Evolutionary conservation across 2,888 invertebrate species (phyloP).

Genomic region (Polyommatus icarus): DNA sequence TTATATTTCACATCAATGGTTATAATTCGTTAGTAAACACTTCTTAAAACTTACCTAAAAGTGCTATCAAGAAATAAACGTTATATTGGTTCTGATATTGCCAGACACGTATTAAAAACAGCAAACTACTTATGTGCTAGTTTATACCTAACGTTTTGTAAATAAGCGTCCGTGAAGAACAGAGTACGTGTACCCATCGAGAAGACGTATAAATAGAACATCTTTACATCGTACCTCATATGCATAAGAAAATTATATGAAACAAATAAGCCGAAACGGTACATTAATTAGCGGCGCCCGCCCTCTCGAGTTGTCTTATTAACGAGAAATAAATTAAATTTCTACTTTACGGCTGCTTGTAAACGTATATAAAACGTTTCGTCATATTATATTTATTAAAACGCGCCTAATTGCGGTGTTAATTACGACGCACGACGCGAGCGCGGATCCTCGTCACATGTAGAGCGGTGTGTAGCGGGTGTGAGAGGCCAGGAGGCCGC

Average conservation of each 20-base stretch:
- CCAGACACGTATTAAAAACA: background rate
- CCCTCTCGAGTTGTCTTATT: slow-evolving; percentile 13
- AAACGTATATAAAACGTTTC: background rate
- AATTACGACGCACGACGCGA: background rate
- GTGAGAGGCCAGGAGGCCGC: slow-evolving; percentile 43
- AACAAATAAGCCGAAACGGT: slow-evolving; percentile 1
- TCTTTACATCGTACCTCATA: background rate
- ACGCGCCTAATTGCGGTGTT: slow-evolving; percentile 6
- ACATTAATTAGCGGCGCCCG: background rate
- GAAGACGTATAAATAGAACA: slow-evolving; percentile 3
- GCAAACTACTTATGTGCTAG: background rate
- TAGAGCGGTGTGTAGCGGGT: slow-evolving; percentile 32
- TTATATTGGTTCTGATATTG: background rate
- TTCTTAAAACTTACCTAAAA: no score
- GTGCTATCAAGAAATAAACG: background rate
- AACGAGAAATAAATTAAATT: slow-evolving; percentile 26
- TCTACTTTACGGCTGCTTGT: slow-evolving; percentile 8
- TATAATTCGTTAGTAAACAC: background rate
- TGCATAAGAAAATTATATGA: background rate
- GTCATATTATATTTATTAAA: slow-evolving; percentile 12
- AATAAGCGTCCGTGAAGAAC: background rate
- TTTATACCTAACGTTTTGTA: background rate
- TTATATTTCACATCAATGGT: background rate
- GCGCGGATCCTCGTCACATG: background rate
- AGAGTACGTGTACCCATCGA: background rate